These are phyloP conservation scores for Megaceryle alcyon DNA, from an alignment of 2,797 vertebrate species.

Conservation along the genomic window DNA sequence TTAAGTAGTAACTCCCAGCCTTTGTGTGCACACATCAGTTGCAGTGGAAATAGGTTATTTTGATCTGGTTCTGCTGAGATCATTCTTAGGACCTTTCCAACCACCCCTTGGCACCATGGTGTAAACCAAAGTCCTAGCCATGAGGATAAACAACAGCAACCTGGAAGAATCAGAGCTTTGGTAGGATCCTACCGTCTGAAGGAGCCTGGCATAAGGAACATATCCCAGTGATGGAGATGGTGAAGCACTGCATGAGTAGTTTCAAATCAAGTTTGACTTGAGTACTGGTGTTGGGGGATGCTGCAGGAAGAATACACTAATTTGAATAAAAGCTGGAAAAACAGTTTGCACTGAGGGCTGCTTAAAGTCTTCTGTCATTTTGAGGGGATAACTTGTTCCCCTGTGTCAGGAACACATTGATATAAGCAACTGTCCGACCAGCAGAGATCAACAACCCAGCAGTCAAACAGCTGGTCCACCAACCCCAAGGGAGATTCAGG, in stretches of 20 bases:
- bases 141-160: neutral
- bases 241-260: neutral
- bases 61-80: neutral
- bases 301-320: neutral
- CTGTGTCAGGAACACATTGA: neutral
- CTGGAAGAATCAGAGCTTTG: neutral
- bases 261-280: neutral
- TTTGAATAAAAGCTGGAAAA: neutral
- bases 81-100: neutral
- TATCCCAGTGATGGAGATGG: neutral
- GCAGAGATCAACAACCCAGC: neutral
- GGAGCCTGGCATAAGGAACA: neutral
- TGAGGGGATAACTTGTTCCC: neutral
- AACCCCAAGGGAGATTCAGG: neutral
- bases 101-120: neutral
- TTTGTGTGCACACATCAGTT: neutral
- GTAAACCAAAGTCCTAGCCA: neutral
- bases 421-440: neutral
- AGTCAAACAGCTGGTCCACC: neutral
- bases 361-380: neutral
- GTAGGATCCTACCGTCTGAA: neutral
- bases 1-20: neutral
- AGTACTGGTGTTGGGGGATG: neutral
- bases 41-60: neutral
- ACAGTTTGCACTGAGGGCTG: neutral